These are phyloP conservation scores for Dipus sagitta DNA, from an alignment of 2,797 vertebrate species.

Conservation along the genomic window DNA sequence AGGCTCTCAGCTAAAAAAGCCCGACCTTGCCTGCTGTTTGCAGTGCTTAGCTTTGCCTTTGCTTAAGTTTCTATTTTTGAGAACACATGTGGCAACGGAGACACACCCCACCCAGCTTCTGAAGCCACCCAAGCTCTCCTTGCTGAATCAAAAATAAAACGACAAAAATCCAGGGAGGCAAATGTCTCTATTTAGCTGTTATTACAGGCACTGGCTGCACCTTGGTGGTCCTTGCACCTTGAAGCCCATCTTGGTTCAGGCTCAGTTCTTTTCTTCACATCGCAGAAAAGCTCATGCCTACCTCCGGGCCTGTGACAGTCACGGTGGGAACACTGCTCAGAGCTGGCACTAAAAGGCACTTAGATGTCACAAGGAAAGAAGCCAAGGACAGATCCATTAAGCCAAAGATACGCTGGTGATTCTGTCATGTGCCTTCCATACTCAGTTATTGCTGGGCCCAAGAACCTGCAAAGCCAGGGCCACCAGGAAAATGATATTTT, in stretches of 20 bases:
- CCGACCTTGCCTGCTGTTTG: neutral
- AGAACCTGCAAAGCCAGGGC: neutral
- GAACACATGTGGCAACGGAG: neutral
- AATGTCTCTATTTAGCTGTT: neutral
- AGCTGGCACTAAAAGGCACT: neutral
- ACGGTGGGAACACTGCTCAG: fast-evolving
- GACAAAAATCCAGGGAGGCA: neutral
- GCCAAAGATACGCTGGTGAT: neutral
- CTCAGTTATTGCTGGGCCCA: neutral
- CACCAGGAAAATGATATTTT: fast-evolving
- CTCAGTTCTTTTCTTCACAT: neutral
- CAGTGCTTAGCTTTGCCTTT: fast-evolving
- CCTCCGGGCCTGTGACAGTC: neutral
- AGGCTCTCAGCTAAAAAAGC: neutral
- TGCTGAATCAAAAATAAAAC: neutral
- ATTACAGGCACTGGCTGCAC: neutral
- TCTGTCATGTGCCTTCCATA: neutral
- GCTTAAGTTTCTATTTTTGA: neutral
- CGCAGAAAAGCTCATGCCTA: fast-evolving
- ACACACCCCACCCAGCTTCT: neutral
- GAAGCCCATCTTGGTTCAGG: neutral
- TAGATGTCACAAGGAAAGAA: neutral
- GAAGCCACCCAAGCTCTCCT: neutral
- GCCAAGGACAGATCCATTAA: neutral
- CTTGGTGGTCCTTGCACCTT: fast-evolving